Conservation (phyloP, 2,888 invertebrate genomes). For the Tiliacea aurago region DNA sequence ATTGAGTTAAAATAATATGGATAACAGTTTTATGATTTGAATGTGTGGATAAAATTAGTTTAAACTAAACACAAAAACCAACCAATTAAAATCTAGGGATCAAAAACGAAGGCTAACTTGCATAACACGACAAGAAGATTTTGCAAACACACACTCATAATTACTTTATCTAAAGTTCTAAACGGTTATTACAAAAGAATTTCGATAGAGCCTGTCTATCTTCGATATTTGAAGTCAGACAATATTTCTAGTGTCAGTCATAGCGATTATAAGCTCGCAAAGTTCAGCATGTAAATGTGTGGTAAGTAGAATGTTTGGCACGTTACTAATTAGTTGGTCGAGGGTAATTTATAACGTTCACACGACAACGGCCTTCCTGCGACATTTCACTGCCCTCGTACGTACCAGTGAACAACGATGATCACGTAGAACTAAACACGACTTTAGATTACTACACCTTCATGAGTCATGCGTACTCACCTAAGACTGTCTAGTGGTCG, state of each 20-base stretch:
- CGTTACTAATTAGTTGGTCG: slow-evolving; percentile 54
- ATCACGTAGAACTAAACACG: slow-evolving; percentile 40
- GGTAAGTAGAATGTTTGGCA: slow-evolving; percentile 43
- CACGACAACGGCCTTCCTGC: slow-evolving; percentile 54
- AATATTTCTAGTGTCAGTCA: slow-evolving; percentile 47
- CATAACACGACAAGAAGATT: slow-evolving; percentile 39
- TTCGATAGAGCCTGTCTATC: slow-evolving; percentile 42
- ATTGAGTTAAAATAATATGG: slow-evolving; percentile 31
- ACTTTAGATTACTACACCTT: slow-evolving; percentile 28
- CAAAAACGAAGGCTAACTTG: slow-evolving; percentile 37
- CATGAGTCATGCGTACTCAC: not conserved
- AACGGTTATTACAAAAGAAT: slow-evolving; percentile 53
- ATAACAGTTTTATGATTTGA: slow-evolving; percentile 14
- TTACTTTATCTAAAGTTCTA: slow-evolving; percentile 35
- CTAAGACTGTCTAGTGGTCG: not conserved
- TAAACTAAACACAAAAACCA: slow-evolving; percentile 2
- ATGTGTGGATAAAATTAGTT: slow-evolving; percentile 13
- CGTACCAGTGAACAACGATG: slow-evolving; percentile 43
- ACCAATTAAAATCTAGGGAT: slow-evolving; percentile 25
- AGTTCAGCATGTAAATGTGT: slow-evolving; percentile 45
- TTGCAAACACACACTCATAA: slow-evolving; percentile 41
- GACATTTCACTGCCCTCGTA: slow-evolving; percentile 63
- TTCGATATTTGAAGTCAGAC: slow-evolving; percentile 24
- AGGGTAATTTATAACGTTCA: slow-evolving; percentile 45
- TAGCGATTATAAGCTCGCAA: slow-evolving; percentile 30